These are phyloP conservation scores for Capreolus pygargus DNA, from an alignment of 2,113 vertebrate genomes.

Conservation along the genomic window DNA sequence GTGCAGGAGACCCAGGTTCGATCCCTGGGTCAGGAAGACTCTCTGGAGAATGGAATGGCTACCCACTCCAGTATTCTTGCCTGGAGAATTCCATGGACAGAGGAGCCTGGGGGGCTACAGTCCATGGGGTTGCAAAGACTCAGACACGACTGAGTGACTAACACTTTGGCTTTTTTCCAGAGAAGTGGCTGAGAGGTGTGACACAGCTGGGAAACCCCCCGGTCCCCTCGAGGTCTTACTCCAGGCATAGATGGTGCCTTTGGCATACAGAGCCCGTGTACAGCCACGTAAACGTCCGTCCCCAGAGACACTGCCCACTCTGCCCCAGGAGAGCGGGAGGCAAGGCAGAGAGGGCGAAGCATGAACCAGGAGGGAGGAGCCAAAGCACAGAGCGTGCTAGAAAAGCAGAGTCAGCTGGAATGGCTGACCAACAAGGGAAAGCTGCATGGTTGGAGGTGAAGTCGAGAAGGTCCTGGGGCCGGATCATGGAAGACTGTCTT, in stretches of 20 bases:
- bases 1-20: background rate
- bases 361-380: fast-evolving
- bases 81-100: background rate
- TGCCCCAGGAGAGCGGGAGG: background rate
- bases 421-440: background rate
- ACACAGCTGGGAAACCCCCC: background rate
- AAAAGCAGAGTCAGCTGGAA: background rate
- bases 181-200: background rate
- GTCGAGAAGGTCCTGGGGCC: background rate
- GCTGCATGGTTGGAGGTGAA: fast-evolving
- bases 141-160: background rate
- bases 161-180: background rate
- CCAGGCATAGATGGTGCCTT: background rate
- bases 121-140: background rate
- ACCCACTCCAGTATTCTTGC: background rate
- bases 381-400: fast-evolving
- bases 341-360: background rate
- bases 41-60: background rate
- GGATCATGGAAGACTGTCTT: background rate
- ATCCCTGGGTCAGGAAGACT: background rate
- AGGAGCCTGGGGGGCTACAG: background rate
- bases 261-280: fast-evolving
- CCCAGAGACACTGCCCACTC: background rate
- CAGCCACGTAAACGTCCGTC: background rate
- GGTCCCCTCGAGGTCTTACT: background rate